Evolutionary conservation across 2,888 invertebrate genomes (phyloP), one percentile per base, ranked within the genome.

Genomic region (Tortricodes alternella): DNA sequence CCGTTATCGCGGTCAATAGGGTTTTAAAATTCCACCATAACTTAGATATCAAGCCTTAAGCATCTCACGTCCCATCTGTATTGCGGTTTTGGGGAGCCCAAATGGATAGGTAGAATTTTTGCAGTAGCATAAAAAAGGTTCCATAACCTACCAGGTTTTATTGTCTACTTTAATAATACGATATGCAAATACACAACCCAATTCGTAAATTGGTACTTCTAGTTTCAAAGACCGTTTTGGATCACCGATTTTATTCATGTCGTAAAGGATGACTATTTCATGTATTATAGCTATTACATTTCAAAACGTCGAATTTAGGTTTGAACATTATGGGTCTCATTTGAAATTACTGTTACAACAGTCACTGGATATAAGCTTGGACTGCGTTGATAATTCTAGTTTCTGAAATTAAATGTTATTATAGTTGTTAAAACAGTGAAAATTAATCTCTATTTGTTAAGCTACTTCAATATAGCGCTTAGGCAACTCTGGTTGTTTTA

Each of bases 61-160:
- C 76, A 88, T 89, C 87, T 85, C 89, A 89, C 89, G 89, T 89
- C 76, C 85, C 71, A 88, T 89, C 88, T 84, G 80, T 83, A 87
- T 86, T 81, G 76, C 83, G 78, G 69, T 75, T 80, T 80, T 71
- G 65, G 74, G 77, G 72, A 71, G 71, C 68, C 64, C 62, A 73
- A 71, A 72, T 67, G 70, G 74, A 71, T 73, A 76, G 73, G 71
- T 68, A 66, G 77, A 82, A 76, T 74, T 73, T 71, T 68, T 67
- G 67, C 71, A 43, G 32, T 4, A 24, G 46, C 44, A 53, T 53
- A 46, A 58, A 60, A 53, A 44, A 32, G 55, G 29, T 13, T 34
- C 38, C 46, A 41, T 44, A 50, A 58, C 44, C 39, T 41, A 48
- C 27, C 15, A 34, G 41, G 41, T 50, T 49, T 44, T 50, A 50